A percentile compares a stretch with the other conserved stretches of the same genome.
Conservation (phyloP, 1,140 invertebrate genomes). For the Charaxes varanes region DNA sequence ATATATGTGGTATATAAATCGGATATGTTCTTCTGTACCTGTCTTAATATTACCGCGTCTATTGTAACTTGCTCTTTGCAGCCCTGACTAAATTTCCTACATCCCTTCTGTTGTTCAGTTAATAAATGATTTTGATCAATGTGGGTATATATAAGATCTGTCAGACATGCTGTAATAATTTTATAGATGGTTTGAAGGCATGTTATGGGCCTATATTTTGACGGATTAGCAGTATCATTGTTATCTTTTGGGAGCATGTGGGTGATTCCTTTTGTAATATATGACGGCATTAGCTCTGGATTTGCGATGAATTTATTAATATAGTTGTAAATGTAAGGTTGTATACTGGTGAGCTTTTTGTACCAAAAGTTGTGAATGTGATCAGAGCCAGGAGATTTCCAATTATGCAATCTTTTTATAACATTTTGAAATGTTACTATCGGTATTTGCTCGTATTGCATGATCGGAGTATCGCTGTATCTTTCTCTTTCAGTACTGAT, state of each 20-base stretch:
- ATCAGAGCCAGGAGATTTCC: slow-evolving; percentile 23
- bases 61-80: not conserved
- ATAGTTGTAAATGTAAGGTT: slow-evolving; percentile 4
- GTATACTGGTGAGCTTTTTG: slow-evolving; percentile 13
- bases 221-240: not conserved
- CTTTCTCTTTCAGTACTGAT: too few species aligned
- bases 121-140: slow-evolving; percentile 8
- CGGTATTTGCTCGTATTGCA: slow-evolving; percentile 14
- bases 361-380: slow-evolving; percentile 20
- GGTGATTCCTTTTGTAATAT: slow-evolving; percentile 15
- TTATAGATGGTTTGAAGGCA: slow-evolving; percentile 12
- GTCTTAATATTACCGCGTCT: not conserved
- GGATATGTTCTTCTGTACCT: too few species aligned
- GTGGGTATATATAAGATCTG: not conserved
- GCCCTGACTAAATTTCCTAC: too few species aligned
- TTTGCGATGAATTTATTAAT: slow-evolving; percentile 16
- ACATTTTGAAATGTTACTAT: slow-evolving; percentile 12
- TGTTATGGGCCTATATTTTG: slow-evolving; percentile 8
- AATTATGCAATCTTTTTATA: slow-evolving; percentile 21
- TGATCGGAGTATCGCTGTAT: too few species aligned
- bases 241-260: slow-evolving; percentile 16
- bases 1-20: slow-evolving; percentile 15
- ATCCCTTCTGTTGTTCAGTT: too few species aligned
- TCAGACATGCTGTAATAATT: slow-evolving; percentile 7
- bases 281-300: slow-evolving; percentile 11